These are phyloP conservation scores for Paedocypris sp. DNA, from an alignment of 2,113 vertebrate species.

Conservation along the genomic window DNA sequence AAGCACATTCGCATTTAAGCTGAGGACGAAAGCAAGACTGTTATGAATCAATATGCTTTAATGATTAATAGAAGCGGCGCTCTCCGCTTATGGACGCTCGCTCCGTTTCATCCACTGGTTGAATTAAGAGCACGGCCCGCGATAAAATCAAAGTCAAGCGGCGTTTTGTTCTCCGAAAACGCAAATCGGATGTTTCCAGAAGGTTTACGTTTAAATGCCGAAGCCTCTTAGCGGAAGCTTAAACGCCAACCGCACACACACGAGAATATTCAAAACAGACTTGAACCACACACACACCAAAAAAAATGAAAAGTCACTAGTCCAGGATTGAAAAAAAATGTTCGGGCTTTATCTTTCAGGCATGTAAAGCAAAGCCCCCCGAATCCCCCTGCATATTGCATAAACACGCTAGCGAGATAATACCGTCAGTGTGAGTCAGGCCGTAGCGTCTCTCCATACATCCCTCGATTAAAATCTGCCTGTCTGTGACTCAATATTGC, in stretches of 20 bases:
- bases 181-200: too few species aligned
- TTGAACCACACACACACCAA: too few species aligned
- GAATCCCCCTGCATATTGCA: background rate
- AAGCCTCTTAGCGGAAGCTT: too few species aligned
- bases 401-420: slow-evolving; percentile 9
- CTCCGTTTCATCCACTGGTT: slow-evolving; percentile 22
- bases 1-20: slow-evolving; percentile 42
- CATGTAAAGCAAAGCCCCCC: background rate
- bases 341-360: background rate
- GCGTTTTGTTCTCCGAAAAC: too few species aligned
- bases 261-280: too few species aligned
- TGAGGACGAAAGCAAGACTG: slow-evolving; percentile 29
- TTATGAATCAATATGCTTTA: slow-evolving; percentile 46
- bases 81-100: slow-evolving; percentile 37
- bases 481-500: slow-evolving; percentile 25
- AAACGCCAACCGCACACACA: too few species aligned
- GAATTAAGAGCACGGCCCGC: too few species aligned
- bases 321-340: too few species aligned
- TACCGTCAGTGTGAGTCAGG: slow-evolving; percentile 4
- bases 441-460: slow-evolving; percentile 1
- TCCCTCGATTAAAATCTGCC: slow-evolving; percentile 26
- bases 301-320: too few species aligned
- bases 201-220: too few species aligned
- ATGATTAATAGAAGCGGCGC: slow-evolving; percentile 34
- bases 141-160: too few species aligned